These are phyloP conservation scores for Andricus curvator DNA, from an alignment of 2,888 invertebrate species.

Conservation along the genomic window DNA sequence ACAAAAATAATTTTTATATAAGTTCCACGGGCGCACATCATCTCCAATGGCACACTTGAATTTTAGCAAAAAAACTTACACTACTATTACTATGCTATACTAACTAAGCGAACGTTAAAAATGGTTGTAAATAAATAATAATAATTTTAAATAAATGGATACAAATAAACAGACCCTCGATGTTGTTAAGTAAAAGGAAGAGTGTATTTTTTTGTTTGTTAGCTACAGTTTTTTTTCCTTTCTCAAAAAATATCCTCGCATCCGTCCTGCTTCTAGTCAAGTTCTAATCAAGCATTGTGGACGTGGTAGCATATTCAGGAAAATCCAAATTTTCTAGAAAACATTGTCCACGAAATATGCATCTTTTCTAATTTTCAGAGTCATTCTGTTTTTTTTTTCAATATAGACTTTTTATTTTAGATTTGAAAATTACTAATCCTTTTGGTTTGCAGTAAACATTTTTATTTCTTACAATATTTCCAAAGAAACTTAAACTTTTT, in stretches of 20 bases:
- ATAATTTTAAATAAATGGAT: constrained; percentile 71
- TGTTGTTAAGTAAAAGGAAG: constrained; percentile 73
- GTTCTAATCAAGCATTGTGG: constrained; percentile 5
- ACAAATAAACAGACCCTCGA: constrained; percentile 70
- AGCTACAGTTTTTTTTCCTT: constrained; percentile 2
- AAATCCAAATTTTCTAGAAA: not conserved
- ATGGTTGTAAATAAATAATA: constrained; percentile 76
- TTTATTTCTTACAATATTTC: not conserved
- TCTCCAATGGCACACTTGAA: constrained; percentile 73
- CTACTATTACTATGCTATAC: constrained; percentile 47
- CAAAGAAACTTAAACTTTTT: not conserved
- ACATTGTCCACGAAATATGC: not conserved
- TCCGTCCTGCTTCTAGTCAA: constrained; percentile 25
- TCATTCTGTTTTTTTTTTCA: not conserved
- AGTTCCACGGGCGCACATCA: constrained; percentile 76
- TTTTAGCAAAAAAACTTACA: constrained; percentile 66
- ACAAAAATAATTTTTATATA: constrained; percentile 74
- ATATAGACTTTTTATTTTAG: not conserved
- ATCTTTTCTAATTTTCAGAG: not conserved
- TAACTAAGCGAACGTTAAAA: constrained; percentile 58
- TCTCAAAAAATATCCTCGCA: constrained; percentile 21
- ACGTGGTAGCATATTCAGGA: not conserved
- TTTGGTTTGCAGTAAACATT: not conserved
- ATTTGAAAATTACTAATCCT: not conserved
- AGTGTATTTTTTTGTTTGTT: constrained; percentile 57